phyloP scores from a whole-genome alignment of 2,888 invertebrate genomes.

The Hymenopus coronatus region DNA sequence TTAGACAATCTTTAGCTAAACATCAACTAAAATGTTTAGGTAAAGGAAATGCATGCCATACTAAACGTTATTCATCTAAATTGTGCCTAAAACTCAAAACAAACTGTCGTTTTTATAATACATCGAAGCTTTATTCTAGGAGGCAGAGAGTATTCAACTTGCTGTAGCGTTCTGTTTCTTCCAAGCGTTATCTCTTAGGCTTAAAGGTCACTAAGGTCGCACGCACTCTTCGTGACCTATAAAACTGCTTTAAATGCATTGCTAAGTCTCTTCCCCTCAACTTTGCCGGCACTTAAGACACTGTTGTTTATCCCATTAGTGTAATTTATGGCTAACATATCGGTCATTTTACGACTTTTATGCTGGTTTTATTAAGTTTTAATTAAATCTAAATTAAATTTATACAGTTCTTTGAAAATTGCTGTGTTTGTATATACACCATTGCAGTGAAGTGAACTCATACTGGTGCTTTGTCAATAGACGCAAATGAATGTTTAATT shows the following conservation, averaged over 20 bases:
- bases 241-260: not conserved
- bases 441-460: not conserved
- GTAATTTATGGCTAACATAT: not conserved
- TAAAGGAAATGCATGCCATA: too few species aligned
- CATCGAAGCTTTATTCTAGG: too few species aligned
- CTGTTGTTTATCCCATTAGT: not conserved
- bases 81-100: too few species aligned
- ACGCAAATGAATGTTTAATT: too few species aligned
- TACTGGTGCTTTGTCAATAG: too few species aligned
- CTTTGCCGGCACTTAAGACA: not conserved
- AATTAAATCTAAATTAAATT: not conserved
- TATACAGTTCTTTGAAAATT: not conserved
- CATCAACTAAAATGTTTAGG: too few species aligned
- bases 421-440: not conserved
- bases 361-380: not conserved
- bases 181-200: not conserved
- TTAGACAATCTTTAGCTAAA: too few species aligned
- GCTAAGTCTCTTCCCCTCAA: too few species aligned
- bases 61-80: too few species aligned
- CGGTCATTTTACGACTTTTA: not conserved
- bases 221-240: not conserved
- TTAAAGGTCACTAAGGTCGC: not conserved
- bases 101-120: too few species aligned
- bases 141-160: too few species aligned
- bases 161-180: too few species aligned